These are phyloP conservation scores for Aphis craccivora DNA, from an alignment of 1,140 invertebrate genomes.

Conservation along the genomic window DNA sequence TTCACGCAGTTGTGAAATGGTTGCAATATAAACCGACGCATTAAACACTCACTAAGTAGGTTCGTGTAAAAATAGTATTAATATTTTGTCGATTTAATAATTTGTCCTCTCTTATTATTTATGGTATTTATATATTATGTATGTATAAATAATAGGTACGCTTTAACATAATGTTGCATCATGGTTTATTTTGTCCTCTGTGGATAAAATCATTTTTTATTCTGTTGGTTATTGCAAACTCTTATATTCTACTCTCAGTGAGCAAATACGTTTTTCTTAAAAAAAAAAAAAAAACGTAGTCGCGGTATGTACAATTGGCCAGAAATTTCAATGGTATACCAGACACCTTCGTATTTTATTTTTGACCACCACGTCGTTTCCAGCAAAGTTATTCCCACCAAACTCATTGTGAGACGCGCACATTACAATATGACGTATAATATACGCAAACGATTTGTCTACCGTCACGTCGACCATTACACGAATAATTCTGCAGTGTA, in stretches of 20 bases:
- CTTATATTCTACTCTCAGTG: background rate
- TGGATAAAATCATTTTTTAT: background rate
- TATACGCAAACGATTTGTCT: background rate
- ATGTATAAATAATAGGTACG: no score
- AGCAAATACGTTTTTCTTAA: background rate
- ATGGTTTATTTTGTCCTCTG: background rate
- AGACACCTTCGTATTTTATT: background rate
- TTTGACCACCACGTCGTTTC: background rate
- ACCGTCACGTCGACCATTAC: slow-evolving; percentile 15
- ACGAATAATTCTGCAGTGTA: background rate
- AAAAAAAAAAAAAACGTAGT: background rate
- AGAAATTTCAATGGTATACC: background rate
- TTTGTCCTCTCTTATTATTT: background rate
- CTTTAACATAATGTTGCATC: background rate
- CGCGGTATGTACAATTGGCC: background rate
- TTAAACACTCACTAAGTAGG: background rate
- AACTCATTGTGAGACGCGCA: background rate
- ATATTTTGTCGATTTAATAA: background rate
- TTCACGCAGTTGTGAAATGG: background rate
- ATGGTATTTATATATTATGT: no score
- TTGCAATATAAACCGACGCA: background rate
- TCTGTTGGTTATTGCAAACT: background rate
- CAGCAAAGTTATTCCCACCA: slow-evolving; percentile 30
- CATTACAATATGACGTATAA: background rate
- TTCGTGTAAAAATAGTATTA: slow-evolving; percentile 39